A percentile compares a stretch with the other conserved stretches of the same genome.
Evolutionary conservation across 2,888 invertebrate genomes (phyloP).

Genomic region (Acronicta alni): DNA sequence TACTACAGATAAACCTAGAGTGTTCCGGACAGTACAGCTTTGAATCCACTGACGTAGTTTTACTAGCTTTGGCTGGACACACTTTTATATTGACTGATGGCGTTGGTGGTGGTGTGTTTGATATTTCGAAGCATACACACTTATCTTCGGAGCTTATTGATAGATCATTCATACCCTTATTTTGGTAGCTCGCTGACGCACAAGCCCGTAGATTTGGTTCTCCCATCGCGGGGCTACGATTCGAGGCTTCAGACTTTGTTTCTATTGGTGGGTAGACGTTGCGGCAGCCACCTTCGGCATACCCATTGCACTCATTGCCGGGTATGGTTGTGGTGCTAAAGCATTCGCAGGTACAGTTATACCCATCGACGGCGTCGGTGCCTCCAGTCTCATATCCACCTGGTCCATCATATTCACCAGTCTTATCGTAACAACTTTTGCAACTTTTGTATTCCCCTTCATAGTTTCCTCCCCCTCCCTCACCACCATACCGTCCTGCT

Average conservation of each 20-base stretch:
- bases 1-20: neutral
- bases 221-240: constrained; percentile 23
- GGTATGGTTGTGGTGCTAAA: neutral
- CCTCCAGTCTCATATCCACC: neutral
- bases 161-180: neutral
- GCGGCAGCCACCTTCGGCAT: neutral
- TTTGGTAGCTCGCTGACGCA: constrained; percentile 28
- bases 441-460: neutral
- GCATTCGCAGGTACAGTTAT: neutral
- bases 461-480: neutral
- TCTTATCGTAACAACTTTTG: neutral
- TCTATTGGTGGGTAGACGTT: neutral
- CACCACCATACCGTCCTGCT: neutral
- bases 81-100: neutral
- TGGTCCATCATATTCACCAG: no score
- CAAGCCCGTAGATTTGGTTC: constrained; percentile 35
- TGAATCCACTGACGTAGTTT: constrained; percentile 3
- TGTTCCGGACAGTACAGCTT: neutral
- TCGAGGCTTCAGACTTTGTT: constrained; percentile 31
- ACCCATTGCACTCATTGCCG: no score
- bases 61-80: neutral
- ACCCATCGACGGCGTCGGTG: neutral
- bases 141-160: neutral
- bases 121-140: constrained; percentile 11
- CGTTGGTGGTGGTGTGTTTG: constrained; percentile 8